Evolutionary conservation across 2,888 invertebrate species (phyloP).

Genomic region (Tetragnatha montana): DNA sequence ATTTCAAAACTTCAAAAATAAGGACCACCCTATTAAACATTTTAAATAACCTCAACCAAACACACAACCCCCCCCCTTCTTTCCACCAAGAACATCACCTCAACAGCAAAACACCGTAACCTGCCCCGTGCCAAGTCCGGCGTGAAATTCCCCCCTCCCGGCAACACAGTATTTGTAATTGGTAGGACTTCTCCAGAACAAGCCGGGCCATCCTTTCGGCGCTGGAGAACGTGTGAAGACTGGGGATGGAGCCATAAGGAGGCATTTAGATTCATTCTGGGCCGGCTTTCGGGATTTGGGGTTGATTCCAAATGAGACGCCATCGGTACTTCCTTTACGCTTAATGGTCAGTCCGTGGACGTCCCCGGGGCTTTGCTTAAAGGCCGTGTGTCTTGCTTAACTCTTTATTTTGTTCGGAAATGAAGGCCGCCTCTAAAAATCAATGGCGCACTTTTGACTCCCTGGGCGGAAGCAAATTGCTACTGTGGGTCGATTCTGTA

Average conservation of each 20-base stretch:
- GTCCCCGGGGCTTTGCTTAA: slow-evolving; percentile 15
- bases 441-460: not conserved
- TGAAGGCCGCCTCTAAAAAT: not conserved
- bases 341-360: slow-evolving; percentile 38
- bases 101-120: no score
- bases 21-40: no score
- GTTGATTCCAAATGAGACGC: slow-evolving; percentile 57
- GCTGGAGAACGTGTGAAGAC: slow-evolving; percentile 44
- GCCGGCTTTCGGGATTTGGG: slow-evolving; percentile 55
- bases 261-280: slow-evolving; percentile 58
- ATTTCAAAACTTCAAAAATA: no score
- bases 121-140: not conserved
- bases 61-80: no score
- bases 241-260: slow-evolving; percentile 44
- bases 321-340: slow-evolving; percentile 46
- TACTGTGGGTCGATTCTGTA: not conserved
- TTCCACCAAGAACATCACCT: no score
- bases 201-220: slow-evolving; percentile 4
- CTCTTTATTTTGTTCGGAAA: slow-evolving; percentile 42
- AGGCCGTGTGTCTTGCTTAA: slow-evolving; percentile 23
- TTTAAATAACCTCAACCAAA: no score
- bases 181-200: slow-evolving; percentile 17
- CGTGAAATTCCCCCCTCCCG: slow-evolving; percentile 48
- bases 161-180: slow-evolving; percentile 36
- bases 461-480: not conserved